A percentile compares a stretch with the other conserved stretches of the same genome.
Evolutionary conservation across 2,113 vertebrate genomes (phyloP).

Genomic region (Ellobius talpinus): DNA sequence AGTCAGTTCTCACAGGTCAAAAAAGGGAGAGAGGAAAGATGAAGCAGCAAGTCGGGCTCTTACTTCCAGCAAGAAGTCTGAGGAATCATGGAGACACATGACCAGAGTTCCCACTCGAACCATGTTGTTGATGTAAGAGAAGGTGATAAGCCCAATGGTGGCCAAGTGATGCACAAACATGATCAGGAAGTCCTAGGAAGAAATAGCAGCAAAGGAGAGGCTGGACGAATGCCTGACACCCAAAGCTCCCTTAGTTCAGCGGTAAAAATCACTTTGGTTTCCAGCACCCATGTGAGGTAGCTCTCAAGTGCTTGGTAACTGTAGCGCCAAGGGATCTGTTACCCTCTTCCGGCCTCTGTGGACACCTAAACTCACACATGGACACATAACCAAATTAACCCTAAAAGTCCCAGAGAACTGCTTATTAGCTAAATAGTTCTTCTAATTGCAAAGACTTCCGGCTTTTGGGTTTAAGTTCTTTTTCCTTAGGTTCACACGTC

Average conservation of each 20-base stretch:
- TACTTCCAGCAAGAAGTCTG: conserved; percentile 96
- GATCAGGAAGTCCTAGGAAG: conserved; percentile 94
- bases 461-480: conserved; percentile 51
- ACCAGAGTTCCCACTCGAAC: conserved; percentile 94
- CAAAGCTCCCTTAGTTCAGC: background rate
- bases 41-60: conserved; percentile 24
- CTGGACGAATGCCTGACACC: background rate
- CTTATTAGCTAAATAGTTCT: background rate
- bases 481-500: conserved; percentile 32
- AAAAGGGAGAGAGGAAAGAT: background rate
- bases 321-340: background rate
- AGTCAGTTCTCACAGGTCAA: conserved; percentile 39
- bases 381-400: background rate
- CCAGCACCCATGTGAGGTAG: background rate
- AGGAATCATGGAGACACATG: conserved; percentile 94
- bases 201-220: conserved; percentile 26
- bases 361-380: too few relatives aligned
- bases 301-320: background rate
- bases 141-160: conserved; percentile 93
- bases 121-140: conserved; percentile 98
- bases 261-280: background rate
- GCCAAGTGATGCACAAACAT: conserved; percentile 98
- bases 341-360: background rate
- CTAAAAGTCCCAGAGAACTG: conserved; percentile 28
- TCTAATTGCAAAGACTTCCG: conserved; percentile 6